Conservation (phyloP, 2,797 vertebrate species). For the Gila robusta region DNA sequence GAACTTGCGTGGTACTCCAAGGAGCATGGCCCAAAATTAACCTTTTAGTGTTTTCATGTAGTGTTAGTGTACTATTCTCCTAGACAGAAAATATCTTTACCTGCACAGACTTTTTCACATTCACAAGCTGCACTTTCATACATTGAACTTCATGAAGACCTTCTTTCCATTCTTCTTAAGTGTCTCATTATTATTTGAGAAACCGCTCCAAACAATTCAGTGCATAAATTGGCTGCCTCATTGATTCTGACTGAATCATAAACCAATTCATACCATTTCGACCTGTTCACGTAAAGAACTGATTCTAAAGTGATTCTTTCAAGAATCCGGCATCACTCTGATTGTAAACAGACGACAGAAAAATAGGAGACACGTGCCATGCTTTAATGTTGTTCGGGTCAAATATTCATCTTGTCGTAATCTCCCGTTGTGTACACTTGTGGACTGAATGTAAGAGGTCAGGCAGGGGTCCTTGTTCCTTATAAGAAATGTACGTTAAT, state of each 20-base stretch:
- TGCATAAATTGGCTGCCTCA: background rate
- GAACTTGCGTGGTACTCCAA: background rate
- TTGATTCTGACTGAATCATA: background rate
- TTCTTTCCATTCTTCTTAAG: background rate
- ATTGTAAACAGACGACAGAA: background rate
- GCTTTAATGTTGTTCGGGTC: background rate
- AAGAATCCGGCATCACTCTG: background rate
- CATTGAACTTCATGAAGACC: background rate
- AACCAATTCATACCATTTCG: background rate
- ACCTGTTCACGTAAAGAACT: background rate
- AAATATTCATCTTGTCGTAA: background rate
- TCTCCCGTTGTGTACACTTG: background rate
- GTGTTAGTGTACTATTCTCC: background rate
- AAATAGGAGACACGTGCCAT: background rate
- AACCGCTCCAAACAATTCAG: background rate
- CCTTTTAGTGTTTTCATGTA: background rate
- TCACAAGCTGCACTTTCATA: background rate
- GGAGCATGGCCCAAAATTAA: background rate
- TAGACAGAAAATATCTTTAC: background rate
- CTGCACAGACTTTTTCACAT: background rate
- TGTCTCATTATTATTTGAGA: background rate
- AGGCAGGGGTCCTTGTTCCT: background rate
- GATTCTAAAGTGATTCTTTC: background rate
- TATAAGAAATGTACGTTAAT: background rate
- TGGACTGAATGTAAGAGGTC: background rate